Percentiles rank a stretch among this genome's conserved stretches.
Conservation (phyloP, 2,113 vertebrate genomes). For the Callaeas wilsoni region DNA sequence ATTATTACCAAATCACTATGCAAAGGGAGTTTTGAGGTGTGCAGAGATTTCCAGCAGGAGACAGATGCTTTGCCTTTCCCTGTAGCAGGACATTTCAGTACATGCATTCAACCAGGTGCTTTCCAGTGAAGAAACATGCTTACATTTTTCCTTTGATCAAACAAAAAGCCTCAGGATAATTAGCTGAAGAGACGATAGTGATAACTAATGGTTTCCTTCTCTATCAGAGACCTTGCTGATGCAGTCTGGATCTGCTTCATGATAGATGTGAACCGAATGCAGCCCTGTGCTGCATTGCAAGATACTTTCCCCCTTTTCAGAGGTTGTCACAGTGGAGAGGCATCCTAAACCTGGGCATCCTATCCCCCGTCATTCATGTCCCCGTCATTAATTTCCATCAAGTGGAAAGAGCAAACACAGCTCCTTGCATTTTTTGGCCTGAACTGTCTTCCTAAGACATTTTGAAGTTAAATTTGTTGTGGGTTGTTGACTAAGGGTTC, state of each 20-base stretch:
- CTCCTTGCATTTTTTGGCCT: not conserved
- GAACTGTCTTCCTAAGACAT: not conserved
- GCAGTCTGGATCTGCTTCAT: not conserved
- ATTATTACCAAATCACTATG: not conserved
- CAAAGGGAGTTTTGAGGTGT: not conserved
- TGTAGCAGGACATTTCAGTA: not conserved
- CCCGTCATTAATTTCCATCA: not conserved
- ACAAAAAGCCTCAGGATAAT: not conserved
- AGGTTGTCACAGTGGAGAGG: not conserved
- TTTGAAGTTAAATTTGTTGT: not conserved
- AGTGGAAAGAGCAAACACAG: not conserved
- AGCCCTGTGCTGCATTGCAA: not conserved
- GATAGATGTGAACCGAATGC: not conserved
- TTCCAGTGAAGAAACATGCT: not conserved
- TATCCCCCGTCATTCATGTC: not conserved
- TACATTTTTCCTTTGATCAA: not conserved
- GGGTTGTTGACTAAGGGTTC: not conserved
- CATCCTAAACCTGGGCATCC: not conserved
- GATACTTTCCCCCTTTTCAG: not conserved
- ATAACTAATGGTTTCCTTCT: not conserved
- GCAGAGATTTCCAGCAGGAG: not conserved
- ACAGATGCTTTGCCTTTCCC: not conserved
- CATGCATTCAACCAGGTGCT: not conserved
- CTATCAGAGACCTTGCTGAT: not conserved
- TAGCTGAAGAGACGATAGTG: not conserved